These are phyloP conservation scores for Metaphire vulgaris DNA, from an alignment of 1,140 invertebrate genomes.

Conservation along the genomic window DNA sequence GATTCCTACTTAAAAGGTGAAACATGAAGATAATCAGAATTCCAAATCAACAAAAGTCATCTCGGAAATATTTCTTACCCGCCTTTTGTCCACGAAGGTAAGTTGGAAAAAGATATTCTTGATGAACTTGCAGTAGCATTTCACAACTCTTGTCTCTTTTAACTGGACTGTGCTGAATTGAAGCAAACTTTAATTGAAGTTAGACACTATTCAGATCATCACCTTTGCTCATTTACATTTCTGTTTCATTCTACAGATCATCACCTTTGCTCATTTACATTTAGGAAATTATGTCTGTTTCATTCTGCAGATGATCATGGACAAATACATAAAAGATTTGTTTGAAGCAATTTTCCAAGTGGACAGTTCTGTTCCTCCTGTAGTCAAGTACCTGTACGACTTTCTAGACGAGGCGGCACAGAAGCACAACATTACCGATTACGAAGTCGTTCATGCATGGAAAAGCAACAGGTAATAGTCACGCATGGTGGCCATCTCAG, in stretches of 20 bases:
- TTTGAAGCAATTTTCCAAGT: constrained; percentile 78
- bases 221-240: no score
- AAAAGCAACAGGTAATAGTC: constrained; percentile 83
- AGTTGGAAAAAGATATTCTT: no score
- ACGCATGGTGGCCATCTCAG: no score
- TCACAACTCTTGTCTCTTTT: no score
- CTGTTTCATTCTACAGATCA: no score
- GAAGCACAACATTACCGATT: constrained; percentile 81
- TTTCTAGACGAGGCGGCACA: constrained; percentile 96
- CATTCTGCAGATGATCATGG: constrained; percentile 68
- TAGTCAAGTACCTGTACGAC: constrained; percentile 99
- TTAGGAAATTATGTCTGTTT: neutral
- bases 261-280: no score
- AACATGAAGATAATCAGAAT: neutral
- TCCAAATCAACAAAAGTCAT: constrained; percentile 72
- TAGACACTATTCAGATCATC: no score
- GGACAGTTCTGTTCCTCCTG: constrained; percentile 67
- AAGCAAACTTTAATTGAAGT: no score
- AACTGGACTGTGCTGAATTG: no score
- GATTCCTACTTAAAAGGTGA: no score
- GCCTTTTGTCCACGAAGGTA: constrained; percentile 91
- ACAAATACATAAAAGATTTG: constrained; percentile 97
- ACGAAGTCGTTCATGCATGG: constrained; percentile 96
- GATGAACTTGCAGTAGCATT: no score
- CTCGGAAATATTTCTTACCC: constrained; percentile 96